Evolutionary conservation across 2,797 vertebrate species (phyloP), one percentile per base, ranked within the genome.

Genomic region (Galago senegalensis): DNA sequence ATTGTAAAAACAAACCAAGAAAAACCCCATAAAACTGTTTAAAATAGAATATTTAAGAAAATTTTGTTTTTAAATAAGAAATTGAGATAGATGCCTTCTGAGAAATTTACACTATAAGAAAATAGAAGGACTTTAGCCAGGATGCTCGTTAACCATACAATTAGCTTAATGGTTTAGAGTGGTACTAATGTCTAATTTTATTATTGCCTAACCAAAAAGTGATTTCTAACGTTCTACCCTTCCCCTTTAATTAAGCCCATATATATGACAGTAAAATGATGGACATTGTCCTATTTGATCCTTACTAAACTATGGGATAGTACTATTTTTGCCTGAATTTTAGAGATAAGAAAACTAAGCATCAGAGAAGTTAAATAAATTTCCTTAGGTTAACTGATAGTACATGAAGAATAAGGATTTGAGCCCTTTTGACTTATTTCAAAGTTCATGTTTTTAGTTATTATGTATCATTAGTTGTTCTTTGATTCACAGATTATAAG

Each of bases 381-480:
- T 84, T 23, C 61, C 83, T 76, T 49, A 93, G 23, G 29, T 91
- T 63, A 89, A 49, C 13, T 12, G 1, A 7, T 53, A 89, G n/a
- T 40, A 95, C 73, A 31, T 70, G 76, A 83, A 56, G 31, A 92
- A 56, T 65, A 63, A 92, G 49, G 9, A 89, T 83, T 88, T 93
- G n/a, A 96, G 25, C 18, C 65, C 83, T 14, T 94, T 79, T 96
- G 10, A 70, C 89, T 97, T 43, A 93, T 63, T 93, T 93, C 69
- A 96, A 92, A 96, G 63, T 25, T 56, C 34, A 34, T 72, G 75
- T 53, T 85, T 94, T 95, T 95, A 75, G 34, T 34, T 92, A 82
- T 92, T 92, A 92, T 67, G 11, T 87, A 73, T 49, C 79, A 25
- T 84, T 56, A 46, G 49, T 94, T 93, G 93, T 61, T 31, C 82